A percentile compares a stretch with the other conserved stretches of the same genome.
Conservation (phyloP, 1,140 invertebrate genomes). For the Caerostris extrusa region DNA sequence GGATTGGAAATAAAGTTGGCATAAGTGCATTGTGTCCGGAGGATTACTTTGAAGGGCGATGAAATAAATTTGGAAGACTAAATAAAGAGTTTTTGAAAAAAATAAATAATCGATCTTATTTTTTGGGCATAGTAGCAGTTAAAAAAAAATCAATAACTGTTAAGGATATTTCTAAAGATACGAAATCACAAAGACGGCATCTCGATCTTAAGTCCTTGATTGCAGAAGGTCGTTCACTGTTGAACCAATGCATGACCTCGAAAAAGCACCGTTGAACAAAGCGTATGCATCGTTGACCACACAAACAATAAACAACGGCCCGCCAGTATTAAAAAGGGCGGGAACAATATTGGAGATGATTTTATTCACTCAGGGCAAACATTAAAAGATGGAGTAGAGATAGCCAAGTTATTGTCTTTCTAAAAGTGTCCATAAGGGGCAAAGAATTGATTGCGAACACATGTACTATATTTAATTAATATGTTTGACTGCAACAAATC, state of each 20-base stretch:
- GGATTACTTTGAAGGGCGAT: too few relatives aligned
- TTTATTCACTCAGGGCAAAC: not conserved
- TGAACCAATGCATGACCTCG: not conserved
- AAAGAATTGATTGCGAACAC: too few relatives aligned
- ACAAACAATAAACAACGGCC: conserved; percentile 16
- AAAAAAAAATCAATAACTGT: not conserved
- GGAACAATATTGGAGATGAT: not conserved
- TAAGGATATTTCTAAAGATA: not conserved
- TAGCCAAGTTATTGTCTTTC: too few relatives aligned
- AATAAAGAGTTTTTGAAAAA: too few relatives aligned
- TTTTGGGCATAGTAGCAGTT: not conserved
- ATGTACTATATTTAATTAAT: too few relatives aligned
- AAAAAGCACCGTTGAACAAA: conserved; percentile 2
- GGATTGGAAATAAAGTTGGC: too few relatives aligned
- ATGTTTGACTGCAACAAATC: too few relatives aligned
- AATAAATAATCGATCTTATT: too few relatives aligned
- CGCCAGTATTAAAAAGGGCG: not conserved
- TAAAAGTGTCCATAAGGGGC: too few relatives aligned
- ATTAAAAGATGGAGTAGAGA: not conserved
- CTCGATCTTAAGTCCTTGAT: not conserved
- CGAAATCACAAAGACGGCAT: not conserved
- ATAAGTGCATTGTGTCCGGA: too few relatives aligned
- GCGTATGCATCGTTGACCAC: not conserved
- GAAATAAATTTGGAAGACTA: too few relatives aligned
- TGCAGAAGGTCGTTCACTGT: not conserved